Evolutionary conservation across 2,888 invertebrate genomes (phyloP), one percentile per base, ranked within the genome.

Genomic region (Lepidochitona cinerea): DNA sequence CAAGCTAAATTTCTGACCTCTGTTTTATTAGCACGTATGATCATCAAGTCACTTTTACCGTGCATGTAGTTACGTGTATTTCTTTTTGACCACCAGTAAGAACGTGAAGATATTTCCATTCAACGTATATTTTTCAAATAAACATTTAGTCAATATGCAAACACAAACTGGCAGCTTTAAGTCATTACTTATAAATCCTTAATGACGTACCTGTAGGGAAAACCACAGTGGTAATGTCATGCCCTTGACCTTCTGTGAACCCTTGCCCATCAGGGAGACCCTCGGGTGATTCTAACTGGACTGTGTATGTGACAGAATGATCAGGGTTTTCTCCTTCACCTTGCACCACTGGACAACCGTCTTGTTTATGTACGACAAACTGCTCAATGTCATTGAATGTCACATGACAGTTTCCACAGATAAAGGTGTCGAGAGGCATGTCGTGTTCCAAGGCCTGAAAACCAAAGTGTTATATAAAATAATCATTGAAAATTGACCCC

Each of bases 361-460:
- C 80, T 73, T 86, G 84, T 71, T 90, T 90, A 81, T 90, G 90
- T 5, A 80, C 73, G 32, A 90, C 80, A 78, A 90, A 90, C 68
- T 81, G 79, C 35, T 84, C 82, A 52, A 90, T 87, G 79, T 89
- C 87, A 75, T 87, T 85, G 76, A 89, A 90, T 14, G 84, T 81
- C 5, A 79, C 76, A 72, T 85, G 83, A 73, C 90, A 90, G 0
- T 81, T 77, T 6, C 90, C 90, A 81, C 90, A 90, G 49, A 89
- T 89, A 72, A 89, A 89, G 5, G 88, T 87, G 76, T 90, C 90
- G 77, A 87, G 70, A 14, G 83, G 83, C 86, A 85, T 85, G 23
- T 12, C 70, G 37, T n/a, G n/a, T n/a, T n/a, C n/a, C n/a, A n/a
- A n/a, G 12, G 49, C 18, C 49, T 49, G 18, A 49, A 7, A n/a